A percentile compares a stretch with the other conserved stretches of the same genome.
phyloP scores from a whole-genome alignment of 2,797 vertebrate species.

The Nannoperca obscura region DNA sequence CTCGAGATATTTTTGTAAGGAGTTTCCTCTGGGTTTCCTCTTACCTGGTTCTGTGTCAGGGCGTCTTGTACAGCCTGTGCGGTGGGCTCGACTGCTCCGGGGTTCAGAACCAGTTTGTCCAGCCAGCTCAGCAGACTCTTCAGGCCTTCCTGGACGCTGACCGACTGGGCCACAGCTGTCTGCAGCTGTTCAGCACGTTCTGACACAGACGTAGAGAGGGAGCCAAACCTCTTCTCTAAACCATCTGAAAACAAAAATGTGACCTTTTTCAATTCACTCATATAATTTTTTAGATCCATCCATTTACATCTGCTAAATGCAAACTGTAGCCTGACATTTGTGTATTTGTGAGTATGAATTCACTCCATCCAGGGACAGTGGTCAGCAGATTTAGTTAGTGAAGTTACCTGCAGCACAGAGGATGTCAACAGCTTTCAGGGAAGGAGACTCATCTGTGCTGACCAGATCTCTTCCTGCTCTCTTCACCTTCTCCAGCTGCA shows the following conservation, averaged over 20 bases:
- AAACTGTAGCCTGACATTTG: neutral
- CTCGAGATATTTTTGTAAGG: neutral
- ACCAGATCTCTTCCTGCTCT: conserved; percentile 89
- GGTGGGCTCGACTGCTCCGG: conserved; percentile 84
- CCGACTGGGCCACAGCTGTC: conserved; percentile 95
- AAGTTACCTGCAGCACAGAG: conserved; percentile 90
- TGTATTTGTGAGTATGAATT: neutral
- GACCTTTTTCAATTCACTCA: neutral
- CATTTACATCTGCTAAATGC: neutral
- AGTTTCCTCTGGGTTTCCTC: neutral
- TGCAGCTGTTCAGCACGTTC: conserved; percentile 92
- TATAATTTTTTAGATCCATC: neutral
- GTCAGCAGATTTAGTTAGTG: fast-evolving
- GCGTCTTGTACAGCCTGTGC: conserved; percentile 91
- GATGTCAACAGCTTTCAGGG: conserved; percentile 86
- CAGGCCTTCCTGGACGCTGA: conserved; percentile 95
- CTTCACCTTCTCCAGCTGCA: conserved; percentile 94
- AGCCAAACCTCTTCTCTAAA: conserved; percentile 88
- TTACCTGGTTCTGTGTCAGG: conserved; percentile 91
- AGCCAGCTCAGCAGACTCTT: conserved; percentile 91
- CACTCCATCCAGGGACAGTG: neutral
- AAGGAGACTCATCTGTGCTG: conserved; percentile 89
- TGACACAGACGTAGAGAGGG: conserved; percentile 88
- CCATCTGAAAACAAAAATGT: conserved; percentile 79
- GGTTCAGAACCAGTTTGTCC: conserved; percentile 85